phyloP scores from a whole-genome alignment of 2,888 invertebrate species.

The Eudasyphora cyanicolor region DNA sequence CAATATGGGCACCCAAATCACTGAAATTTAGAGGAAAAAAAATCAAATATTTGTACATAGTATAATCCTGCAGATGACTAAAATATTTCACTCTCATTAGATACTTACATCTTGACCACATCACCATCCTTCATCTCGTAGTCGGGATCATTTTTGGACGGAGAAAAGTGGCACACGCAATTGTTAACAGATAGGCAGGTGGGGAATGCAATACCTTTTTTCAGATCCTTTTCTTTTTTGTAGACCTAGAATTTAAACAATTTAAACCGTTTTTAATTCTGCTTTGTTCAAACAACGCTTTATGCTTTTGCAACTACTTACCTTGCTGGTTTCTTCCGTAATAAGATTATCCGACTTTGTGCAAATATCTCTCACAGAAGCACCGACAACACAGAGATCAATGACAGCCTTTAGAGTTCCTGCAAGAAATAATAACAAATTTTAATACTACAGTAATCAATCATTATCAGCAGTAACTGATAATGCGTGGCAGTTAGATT shows the following conservation, averaged over 20 bases:
- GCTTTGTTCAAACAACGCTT: neutral
- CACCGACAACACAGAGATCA: conserved; percentile 92
- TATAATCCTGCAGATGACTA: neutral
- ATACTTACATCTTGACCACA: conserved; percentile 97
- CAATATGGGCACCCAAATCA: conserved; percentile 98
- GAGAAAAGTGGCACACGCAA: conserved; percentile 99
- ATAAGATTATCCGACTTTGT: conserved; percentile 94
- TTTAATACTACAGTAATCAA: neutral
- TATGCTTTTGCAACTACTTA: conserved; percentile 76
- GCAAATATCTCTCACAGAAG: conserved; percentile 94
- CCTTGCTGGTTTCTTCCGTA: conserved; percentile 94
- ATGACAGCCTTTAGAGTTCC: conserved; percentile 94
- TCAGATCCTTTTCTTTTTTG: conserved; percentile 98
- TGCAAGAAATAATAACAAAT: conserved; percentile 81
- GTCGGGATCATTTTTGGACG: conserved; percentile 95
- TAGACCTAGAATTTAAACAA: conserved; percentile 81
- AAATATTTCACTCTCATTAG: neutral
- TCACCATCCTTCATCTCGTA: conserved; percentile 93
- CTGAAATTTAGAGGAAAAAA: conserved; percentile 81
- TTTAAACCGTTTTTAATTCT: too few species aligned
- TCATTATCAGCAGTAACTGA: neutral
- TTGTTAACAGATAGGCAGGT: conserved; percentile 99
- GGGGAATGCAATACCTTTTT: conserved; percentile 99
- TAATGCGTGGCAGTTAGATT: conserved; percentile 20
- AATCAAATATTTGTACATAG: neutral